These are phyloP conservation scores for Eupeodes luniger DNA, from an alignment of 2,888 invertebrate genomes.

Conservation along the genomic window DNA sequence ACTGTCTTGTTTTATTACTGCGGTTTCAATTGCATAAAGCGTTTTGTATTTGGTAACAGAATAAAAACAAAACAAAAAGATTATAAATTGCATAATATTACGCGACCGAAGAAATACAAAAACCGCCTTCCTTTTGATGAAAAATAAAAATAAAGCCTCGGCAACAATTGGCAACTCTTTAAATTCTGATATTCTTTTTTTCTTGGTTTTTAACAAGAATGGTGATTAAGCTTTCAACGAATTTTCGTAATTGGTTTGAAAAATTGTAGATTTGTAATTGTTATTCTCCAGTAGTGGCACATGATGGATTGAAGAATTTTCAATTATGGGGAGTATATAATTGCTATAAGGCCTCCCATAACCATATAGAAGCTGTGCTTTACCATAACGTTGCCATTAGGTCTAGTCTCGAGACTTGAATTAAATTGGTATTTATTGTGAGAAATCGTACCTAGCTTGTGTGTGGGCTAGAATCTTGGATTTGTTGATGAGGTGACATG, in stretches of 20 bases:
- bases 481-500: slow-evolving; percentile 54
- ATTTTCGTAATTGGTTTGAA: slow-evolving; percentile 63
- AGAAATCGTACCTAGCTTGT: slow-evolving; percentile 6
- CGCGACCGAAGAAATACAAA: slow-evolving; percentile 43
- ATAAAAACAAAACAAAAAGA: neutral
- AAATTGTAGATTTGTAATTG: slow-evolving; percentile 53
- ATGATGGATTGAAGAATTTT: slow-evolving; percentile 46
- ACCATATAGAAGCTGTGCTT: neutral
- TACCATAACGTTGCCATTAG: neutral
- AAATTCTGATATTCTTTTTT: slow-evolving; percentile 30
- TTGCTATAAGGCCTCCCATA: neutral
- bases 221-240: slow-evolving; percentile 62
- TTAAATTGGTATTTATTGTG: neutral
- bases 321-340: slow-evolving; percentile 25
- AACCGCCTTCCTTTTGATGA: slow-evolving; percentile 19
- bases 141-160: neutral
- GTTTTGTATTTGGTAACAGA: slow-evolving; percentile 32
- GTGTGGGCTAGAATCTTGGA: slow-evolving; percentile 37
- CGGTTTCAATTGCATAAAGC: slow-evolving; percentile 62
- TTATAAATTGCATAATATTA: slow-evolving; percentile 37
- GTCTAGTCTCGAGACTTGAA: slow-evolving; percentile 3
- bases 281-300: slow-evolving; percentile 31
- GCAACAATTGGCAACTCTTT: slow-evolving; percentile 10
- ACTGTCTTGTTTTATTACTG: slow-evolving; percentile 61
- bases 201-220: slow-evolving; percentile 47